Base-by-base conservation (phyloP, 2,888 invertebrate species). In the Pomacea canaliculata region DNA sequence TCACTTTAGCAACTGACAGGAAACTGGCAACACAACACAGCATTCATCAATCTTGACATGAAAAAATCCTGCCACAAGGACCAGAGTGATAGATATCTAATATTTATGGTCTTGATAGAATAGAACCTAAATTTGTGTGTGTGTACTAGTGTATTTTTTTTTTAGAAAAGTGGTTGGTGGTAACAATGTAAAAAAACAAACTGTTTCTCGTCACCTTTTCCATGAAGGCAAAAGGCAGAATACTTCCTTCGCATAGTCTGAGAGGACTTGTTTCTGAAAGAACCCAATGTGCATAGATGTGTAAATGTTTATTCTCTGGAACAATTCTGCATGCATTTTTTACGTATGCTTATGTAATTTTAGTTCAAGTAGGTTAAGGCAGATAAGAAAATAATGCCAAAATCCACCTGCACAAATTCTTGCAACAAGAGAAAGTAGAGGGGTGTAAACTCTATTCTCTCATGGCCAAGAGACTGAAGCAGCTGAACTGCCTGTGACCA, bases 401-500 rank as follows among this genome's bases (percentile, higher is more conserved):
- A 10, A 2, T 69, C 1, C n/a, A 81, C 81, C 76, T 81, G 76
- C 37, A 79, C 72, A 19, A 81, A 71, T 19, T 78, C 70, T 56
- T 78, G 74, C 23, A 79, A 37, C 13, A 78, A 76, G 46, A 81
- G 73, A 65, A 76, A 77, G 71, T 80, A 68, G 63, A 77, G 80
- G 12, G 77, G 56, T 4, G 78, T 67, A 46, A 74, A 79, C 63
- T 81, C 75, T 12, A 78, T 76, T 56, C 79, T 78, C 71, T 81
- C 81, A 27, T 79, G 78, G 51, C 78, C 75, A 60, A 82, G 80
- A 23, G 80, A 69, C 23, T 79, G 76, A 12, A 86, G 72, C n/a
- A 85, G 76, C 7, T 78, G 78, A 19, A 86, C 71, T 56, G 84
- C 81, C 23, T 84, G 79, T 46, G 78, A 73, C 86, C 86, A 87